Conservation (phyloP, 2,113 vertebrate genomes). For the Ellobius talpinus region DNA sequence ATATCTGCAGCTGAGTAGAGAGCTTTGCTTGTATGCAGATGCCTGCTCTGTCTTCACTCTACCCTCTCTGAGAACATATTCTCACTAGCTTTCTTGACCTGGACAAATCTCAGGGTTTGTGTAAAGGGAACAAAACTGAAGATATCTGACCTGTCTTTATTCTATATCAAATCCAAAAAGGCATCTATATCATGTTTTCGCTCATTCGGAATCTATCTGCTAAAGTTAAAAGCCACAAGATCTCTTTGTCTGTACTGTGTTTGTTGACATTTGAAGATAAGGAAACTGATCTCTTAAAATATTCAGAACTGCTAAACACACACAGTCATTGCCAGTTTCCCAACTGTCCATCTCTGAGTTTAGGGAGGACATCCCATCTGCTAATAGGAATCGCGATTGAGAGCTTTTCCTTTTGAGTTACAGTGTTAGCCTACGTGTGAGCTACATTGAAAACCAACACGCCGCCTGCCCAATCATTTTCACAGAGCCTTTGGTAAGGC, state of each 20-base stretch:
- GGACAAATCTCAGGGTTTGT: not conserved
- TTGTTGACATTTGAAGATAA: slow-evolving; percentile 30
- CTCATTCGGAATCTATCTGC: not conserved
- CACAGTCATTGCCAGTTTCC: not conserved
- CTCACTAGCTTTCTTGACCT: not conserved
- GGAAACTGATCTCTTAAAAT: not conserved
- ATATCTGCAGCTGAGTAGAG: not conserved
- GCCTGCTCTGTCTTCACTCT: not conserved
- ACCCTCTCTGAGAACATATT: not conserved
- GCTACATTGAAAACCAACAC: slow-evolving; percentile 72
- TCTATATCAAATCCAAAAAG: not conserved
- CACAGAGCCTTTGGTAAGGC: slow-evolving; percentile 68
- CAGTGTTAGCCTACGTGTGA: slow-evolving; percentile 43
- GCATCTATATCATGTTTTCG: not conserved
- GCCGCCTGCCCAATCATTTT: slow-evolving; percentile 68
- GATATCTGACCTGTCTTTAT: not conserved
- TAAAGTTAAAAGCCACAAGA: slow-evolving; percentile 24
- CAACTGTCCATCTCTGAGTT: not conserved
- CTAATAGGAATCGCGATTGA: not conserved
- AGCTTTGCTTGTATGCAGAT: not conserved
- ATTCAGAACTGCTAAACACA: slow-evolving; percentile 12
- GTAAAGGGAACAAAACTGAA: not conserved
- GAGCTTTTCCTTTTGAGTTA: slow-evolving; percentile 62
- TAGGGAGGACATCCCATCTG: not conserved
- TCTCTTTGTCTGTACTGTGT: not conserved